Percentiles rank a stretch among this genome's conserved stretches.
Conservation (phyloP, 2,797 vertebrate genomes). For the Chelonia mydas region DNA sequence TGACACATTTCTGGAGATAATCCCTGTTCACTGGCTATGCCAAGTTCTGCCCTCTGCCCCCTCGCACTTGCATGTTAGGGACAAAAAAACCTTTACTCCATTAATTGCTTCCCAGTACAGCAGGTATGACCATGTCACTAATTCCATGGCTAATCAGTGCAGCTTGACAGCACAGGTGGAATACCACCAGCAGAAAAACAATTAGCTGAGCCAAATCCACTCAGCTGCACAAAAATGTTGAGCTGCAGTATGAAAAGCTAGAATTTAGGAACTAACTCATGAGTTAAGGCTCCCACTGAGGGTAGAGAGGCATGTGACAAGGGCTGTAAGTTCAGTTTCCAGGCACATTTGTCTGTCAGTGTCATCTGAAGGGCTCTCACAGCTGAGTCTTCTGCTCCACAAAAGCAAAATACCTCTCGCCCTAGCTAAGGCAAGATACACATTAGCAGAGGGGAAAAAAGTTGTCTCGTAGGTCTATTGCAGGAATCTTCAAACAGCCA, state of each 20-base stretch:
- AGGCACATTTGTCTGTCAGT: background rate
- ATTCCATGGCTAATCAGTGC: background rate
- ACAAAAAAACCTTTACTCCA: background rate
- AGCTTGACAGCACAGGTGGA: background rate
- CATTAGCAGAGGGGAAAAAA: background rate
- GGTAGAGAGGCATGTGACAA: background rate
- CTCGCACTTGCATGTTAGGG: accelerated
- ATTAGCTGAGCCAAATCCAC: background rate
- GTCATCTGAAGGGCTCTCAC: background rate
- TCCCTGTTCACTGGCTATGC: accelerated
- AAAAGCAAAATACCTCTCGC: background rate
- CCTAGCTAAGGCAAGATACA: background rate
- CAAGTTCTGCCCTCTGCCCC: background rate
- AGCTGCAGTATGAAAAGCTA: background rate
- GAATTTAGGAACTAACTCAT: background rate
- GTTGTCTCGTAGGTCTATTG: background rate
- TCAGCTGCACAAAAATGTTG: background rate
- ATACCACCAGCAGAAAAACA: background rate
- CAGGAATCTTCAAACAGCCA: background rate
- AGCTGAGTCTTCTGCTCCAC: background rate
- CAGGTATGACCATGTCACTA: accelerated
- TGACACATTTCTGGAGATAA: background rate
- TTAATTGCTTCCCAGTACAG: background rate
- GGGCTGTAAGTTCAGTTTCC: background rate
- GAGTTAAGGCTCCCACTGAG: background rate